phyloP scores from a whole-genome alignment of 53 echinoderm and acorn worm species.

The Holothuria leucospilota region DNA sequence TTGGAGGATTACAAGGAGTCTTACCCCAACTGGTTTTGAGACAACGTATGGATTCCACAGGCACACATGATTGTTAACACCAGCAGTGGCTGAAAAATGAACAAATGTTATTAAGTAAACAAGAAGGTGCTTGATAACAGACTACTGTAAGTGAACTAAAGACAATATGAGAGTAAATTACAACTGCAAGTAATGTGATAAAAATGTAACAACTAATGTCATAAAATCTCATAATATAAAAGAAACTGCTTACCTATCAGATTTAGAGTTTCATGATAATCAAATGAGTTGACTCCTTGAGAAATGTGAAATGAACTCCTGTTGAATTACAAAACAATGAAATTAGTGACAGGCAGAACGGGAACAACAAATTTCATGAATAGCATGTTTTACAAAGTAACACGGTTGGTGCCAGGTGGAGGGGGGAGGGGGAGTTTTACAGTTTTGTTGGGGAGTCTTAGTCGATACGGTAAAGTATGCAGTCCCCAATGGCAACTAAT shows the following conservation, averaged over 20 bases:
- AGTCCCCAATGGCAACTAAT: no score
- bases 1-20: not conserved
- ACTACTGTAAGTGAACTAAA: not conserved
- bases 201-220: not conserved
- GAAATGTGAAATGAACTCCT: conserved; percentile 92
- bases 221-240: not conserved
- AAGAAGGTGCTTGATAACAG: not conserved
- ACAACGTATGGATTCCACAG: conserved; percentile 99
- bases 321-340: not conserved
- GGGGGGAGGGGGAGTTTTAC: no score
- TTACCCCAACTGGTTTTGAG: conserved; percentile 97
- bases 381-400: no score
- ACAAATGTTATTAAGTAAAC: not conserved
- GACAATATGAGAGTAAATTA: not conserved
- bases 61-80: conserved; percentile 94
- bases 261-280: conserved; percentile 87
- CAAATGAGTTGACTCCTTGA: conserved; percentile 97
- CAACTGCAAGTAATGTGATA: not conserved
- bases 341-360: not conserved
- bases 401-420: no score
- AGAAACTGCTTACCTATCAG: conserved; percentile 83
- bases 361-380: no score
- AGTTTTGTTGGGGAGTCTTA: no score
- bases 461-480: no score
- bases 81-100: conserved; percentile 73